phyloP scores from a whole-genome alignment of 1,140 invertebrate species.

The Agrypnia vestita region DNA sequence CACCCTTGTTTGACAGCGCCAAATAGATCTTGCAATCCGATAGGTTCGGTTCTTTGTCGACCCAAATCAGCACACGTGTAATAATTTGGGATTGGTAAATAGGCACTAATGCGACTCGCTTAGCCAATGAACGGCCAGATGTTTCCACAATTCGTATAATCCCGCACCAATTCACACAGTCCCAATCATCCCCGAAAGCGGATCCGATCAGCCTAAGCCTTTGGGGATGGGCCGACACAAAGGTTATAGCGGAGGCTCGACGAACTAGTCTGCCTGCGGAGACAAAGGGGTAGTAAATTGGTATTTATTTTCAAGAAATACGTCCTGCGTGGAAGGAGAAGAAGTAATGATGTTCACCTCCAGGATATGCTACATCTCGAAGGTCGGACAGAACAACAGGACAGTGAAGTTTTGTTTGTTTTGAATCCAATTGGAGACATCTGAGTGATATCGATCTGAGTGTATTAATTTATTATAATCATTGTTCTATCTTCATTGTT shows the following conservation, averaged over 20 bases:
- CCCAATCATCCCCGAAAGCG: conserved; percentile 19
- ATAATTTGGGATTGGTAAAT: conserved; percentile 4
- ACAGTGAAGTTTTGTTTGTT: too few species aligned
- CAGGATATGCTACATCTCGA: too few species aligned
- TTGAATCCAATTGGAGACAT: too few species aligned
- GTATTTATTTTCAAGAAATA: not conserved
- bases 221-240: conserved; percentile 21
- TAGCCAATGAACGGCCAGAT: conserved; percentile 29
- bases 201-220: conserved; percentile 18
- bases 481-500: too few species aligned
- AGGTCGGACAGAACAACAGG: too few species aligned
- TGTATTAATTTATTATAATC: too few species aligned
- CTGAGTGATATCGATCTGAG: too few species aligned
- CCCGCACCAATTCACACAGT: conserved; percentile 10
- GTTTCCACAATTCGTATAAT: conserved; percentile 8
- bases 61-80: not conserved
- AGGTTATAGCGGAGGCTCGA: not conserved
- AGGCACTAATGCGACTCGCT: conserved; percentile 8
- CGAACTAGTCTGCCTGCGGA: not conserved
- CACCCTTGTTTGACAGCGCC: too few species aligned
- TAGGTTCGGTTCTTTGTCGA: not conserved
- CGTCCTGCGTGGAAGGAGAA: not conserved
- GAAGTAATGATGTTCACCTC: too few species aligned
- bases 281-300: conserved; percentile 1
- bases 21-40: too few species aligned